phyloP scores from a whole-genome alignment of 2,888 invertebrate species.

The Sesia bembeciformis region DNA sequence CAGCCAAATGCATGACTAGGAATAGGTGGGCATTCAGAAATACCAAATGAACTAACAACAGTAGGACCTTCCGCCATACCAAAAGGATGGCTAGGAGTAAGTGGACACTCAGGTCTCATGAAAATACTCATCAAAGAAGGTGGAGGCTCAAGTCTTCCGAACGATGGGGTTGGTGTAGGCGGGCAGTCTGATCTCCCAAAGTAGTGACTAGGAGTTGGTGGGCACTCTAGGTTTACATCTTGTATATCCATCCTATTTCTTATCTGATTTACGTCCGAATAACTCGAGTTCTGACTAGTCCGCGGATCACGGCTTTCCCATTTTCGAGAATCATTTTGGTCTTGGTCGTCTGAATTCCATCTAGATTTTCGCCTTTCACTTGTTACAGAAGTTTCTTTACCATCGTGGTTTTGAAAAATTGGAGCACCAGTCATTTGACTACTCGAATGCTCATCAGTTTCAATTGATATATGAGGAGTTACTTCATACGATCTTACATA shows the following conservation, averaged over 20 bases:
- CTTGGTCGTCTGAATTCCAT: too few species aligned
- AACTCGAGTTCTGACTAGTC: not conserved
- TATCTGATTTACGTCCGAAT: not conserved
- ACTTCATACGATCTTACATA: slow-evolving; percentile 33
- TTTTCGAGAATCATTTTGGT: not conserved
- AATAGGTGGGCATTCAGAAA: slow-evolving; percentile 18
- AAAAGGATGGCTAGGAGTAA: slow-evolving; percentile 11
- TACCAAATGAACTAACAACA: slow-evolving; percentile 9
- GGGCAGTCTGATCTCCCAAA: slow-evolving; percentile 16
- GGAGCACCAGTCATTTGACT: slow-evolving; percentile 16
- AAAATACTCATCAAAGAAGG: not conserved
- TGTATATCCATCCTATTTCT: not conserved
- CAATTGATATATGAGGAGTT: slow-evolving; percentile 34
- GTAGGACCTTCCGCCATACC: slow-evolving; percentile 17
- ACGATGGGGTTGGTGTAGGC: slow-evolving; percentile 23
- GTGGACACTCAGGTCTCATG: not conserved
- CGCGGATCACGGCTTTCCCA: not conserved
- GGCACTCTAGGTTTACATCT: not conserved
- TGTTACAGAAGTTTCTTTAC: not conserved
- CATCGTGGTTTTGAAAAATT: not conserved
- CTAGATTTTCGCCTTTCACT: not conserved
- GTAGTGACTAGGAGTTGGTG: slow-evolving; percentile 2
- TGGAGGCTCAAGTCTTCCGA: slow-evolving; percentile 18
- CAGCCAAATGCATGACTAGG: slow-evolving; percentile 23
- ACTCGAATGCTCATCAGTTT: slow-evolving; percentile 21